A percentile compares a stretch with the other conserved stretches of the same genome.
phyloP scores from a whole-genome alignment of 2,797 vertebrate genomes.

The Jordanella pulchra region DNA sequence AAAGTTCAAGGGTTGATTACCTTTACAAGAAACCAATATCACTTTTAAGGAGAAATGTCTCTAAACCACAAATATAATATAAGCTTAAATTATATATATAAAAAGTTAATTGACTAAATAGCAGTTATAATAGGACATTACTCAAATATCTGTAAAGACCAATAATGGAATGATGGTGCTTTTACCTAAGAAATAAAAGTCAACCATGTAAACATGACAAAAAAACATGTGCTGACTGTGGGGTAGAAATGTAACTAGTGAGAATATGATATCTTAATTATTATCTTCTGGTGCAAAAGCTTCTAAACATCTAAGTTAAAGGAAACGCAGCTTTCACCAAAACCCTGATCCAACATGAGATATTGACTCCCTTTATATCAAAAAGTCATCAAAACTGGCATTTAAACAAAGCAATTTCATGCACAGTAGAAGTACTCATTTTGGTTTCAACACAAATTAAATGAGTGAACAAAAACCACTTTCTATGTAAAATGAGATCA shows the following conservation, averaged over 20 bases:
- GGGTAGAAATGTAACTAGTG: neutral
- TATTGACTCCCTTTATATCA: neutral
- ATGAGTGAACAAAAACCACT: neutral
- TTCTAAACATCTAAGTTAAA: neutral
- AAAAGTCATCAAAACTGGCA: neutral
- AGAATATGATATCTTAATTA: neutral
- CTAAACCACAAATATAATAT: neutral
- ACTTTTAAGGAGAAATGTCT: neutral
- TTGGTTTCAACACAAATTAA: neutral
- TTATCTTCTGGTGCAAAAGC: neutral
- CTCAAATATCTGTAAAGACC: neutral
- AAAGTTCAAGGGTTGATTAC: neutral
- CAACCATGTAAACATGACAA: neutral
- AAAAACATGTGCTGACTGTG: neutral
- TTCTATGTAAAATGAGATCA: constrained; percentile 15
- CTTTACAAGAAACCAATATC: neutral
- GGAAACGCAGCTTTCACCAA: no score
- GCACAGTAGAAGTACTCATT: neutral
- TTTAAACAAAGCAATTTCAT: neutral
- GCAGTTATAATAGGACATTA: neutral
- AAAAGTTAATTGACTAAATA: neutral
- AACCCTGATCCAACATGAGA: neutral
- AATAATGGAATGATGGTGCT: neutral
- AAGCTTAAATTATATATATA: neutral
- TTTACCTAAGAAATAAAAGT: neutral